phyloP scores from a whole-genome alignment of 2,113 vertebrate genomes.

The Halcyon malimbica region DNA sequence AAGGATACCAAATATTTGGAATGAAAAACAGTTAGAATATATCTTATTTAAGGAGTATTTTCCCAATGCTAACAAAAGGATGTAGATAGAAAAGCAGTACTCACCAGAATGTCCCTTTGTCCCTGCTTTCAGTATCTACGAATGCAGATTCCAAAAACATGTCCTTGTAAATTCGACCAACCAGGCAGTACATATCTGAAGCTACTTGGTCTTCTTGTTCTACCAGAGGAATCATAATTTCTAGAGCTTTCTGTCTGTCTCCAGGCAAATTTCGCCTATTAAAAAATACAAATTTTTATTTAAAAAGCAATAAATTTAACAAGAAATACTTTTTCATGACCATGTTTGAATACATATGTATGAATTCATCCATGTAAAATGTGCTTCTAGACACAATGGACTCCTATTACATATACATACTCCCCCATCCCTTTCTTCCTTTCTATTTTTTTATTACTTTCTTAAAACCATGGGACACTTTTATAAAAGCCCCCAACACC shows the following conservation, averaged over 20 bases:
- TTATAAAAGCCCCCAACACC: neutral
- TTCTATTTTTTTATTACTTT: neutral
- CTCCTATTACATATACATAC: neutral
- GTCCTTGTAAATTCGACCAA: constrained; percentile 97
- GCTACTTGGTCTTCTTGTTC: constrained; percentile 90
- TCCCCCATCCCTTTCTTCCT: fast-evolving
- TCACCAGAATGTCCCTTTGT: constrained; percentile 90
- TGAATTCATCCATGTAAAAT: neutral
- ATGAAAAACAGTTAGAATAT: neutral
- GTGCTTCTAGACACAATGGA: neutral
- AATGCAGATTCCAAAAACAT: constrained; percentile 95
- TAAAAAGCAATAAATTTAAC: neutral
- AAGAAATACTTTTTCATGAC: neutral
- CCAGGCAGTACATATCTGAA: constrained; percentile 96
- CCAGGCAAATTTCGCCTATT: constrained; percentile 89
- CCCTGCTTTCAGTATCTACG: constrained; percentile 86
- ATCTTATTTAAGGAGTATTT: neutral
- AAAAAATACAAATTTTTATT: neutral
- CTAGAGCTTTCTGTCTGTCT: constrained; percentile 91
- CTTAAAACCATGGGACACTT: neutral
- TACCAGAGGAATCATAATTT: constrained; percentile 94
- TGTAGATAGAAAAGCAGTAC: neutral
- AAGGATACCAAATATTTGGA: neutral
- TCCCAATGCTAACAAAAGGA: neutral
- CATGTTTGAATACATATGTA: neutral